phyloP scores from a whole-genome alignment of 2,888 invertebrate genomes.

The Meiosimyza decipiens region DNA sequence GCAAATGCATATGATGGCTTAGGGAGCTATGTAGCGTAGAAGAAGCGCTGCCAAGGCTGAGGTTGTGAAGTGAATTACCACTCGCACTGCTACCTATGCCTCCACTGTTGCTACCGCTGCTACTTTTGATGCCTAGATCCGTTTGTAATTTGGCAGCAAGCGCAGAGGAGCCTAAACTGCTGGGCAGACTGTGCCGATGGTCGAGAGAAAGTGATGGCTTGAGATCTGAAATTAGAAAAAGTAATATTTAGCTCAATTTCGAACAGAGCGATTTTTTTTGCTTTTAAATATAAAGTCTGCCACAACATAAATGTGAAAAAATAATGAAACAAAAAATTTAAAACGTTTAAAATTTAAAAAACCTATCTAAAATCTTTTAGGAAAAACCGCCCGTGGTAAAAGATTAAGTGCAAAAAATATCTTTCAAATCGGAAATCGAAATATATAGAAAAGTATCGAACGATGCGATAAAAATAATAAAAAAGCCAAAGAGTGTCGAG shows the following conservation, averaged over 20 bases:
- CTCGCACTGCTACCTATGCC: slow-evolving; percentile 23
- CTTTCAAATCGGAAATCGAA: too few relatives aligned
- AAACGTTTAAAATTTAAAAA: too few relatives aligned
- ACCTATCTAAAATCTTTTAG: too few relatives aligned
- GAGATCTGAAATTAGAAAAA: slow-evolving; percentile 52
- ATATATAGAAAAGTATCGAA: too few relatives aligned
- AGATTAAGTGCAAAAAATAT: too few relatives aligned
- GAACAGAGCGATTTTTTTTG: too few relatives aligned
- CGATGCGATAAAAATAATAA: too few relatives aligned
- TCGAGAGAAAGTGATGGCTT: slow-evolving; percentile 64
- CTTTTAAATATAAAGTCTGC: too few relatives aligned
- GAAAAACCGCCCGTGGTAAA: too few relatives aligned
- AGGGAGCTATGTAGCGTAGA: slow-evolving; percentile 48
- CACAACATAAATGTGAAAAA: too few relatives aligned
- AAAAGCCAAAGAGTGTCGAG: too few relatives aligned
- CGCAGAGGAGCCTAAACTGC: slow-evolving; percentile 45
- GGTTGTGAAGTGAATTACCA: slow-evolving; percentile 49
- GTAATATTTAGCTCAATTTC: background rate
- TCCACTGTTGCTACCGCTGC: slow-evolving; percentile 39
- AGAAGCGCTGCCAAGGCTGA: slow-evolving; percentile 46
- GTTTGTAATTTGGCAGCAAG: slow-evolving; percentile 53
- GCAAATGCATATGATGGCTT: slow-evolving; percentile 50
- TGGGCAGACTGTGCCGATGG: slow-evolving; percentile 52
- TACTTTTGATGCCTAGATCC: slow-evolving; percentile 52
- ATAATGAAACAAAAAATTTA: too few relatives aligned